A percentile compares a stretch with the other conserved stretches of the same genome.
phyloP scores from a whole-genome alignment of 2,797 vertebrate species.

The Ispidina lecontei region DNA sequence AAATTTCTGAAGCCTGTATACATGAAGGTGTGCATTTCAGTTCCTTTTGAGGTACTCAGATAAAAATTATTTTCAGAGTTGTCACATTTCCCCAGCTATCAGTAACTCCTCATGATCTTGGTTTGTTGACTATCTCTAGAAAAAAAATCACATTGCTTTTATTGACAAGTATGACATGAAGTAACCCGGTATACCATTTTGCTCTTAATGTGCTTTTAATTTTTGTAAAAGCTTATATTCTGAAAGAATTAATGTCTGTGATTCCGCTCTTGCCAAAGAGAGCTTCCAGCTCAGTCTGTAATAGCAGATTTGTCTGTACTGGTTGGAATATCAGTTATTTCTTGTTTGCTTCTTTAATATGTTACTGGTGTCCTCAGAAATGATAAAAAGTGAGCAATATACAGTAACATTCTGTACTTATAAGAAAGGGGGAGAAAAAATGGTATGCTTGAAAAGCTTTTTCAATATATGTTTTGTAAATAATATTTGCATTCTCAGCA shows the following conservation, averaged over 20 bases:
- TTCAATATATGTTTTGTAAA: rapidly evolving
- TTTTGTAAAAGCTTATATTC: not conserved
- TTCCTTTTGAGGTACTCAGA: not conserved
- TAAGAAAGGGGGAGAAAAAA: not conserved
- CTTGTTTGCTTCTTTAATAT: not conserved
- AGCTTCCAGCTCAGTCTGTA: not conserved
- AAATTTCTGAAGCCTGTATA: not conserved
- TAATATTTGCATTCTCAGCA: not conserved
- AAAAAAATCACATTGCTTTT: not conserved
- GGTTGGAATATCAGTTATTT: not conserved
- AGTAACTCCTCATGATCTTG: not conserved
- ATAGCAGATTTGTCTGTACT: not conserved
- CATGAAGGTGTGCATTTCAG: not conserved
- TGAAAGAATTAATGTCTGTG: not conserved
- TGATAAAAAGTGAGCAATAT: not conserved
- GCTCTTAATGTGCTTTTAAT: not conserved
- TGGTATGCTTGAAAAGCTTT: not conserved
- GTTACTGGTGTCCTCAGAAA: not conserved
- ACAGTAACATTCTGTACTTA: not conserved
- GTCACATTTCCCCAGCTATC: not conserved
- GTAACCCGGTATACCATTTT: not conserved
- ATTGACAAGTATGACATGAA: not conserved
- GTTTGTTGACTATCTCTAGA: not conserved
- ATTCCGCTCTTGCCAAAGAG: not conserved
- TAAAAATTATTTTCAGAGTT: not conserved